Evolutionary conservation across 2,113 vertebrate species (phyloP).

Genomic region (Ciconia stormi): DNA sequence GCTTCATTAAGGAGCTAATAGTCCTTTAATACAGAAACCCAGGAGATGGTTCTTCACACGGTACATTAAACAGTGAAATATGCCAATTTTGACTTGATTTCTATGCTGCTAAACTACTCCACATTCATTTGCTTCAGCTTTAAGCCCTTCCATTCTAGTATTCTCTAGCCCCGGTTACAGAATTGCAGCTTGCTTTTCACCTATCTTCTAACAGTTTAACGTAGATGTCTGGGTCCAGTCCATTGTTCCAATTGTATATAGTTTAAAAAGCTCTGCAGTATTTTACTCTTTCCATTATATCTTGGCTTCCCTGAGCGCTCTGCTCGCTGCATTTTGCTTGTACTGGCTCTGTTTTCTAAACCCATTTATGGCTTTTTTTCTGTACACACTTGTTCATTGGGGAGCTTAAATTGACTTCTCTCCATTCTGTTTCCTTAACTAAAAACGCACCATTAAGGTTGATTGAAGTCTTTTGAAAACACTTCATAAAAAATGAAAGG

Average conservation of each 20-base stretch:
- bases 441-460: slow-evolving; percentile 80
- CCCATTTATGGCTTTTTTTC: slow-evolving; percentile 74
- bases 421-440: slow-evolving; percentile 81
- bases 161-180: slow-evolving; percentile 61
- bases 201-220: slow-evolving; percentile 74
- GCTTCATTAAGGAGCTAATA: slow-evolving; percentile 60
- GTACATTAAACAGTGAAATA: slow-evolving; percentile 72
- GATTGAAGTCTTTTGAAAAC: slow-evolving; percentile 82
- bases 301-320: slow-evolving; percentile 75
- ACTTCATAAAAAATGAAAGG: slow-evolving; percentile 79
- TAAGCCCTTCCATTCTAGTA: slow-evolving; percentile 70
- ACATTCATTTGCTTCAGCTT: slow-evolving; percentile 71
- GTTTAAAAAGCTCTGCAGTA: slow-evolving; percentile 80
- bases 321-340: slow-evolving; percentile 68
- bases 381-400: slow-evolving; percentile 74
- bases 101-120: slow-evolving; percentile 59
- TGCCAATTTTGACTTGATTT: slow-evolving; percentile 74
- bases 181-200: slow-evolving; percentile 77
- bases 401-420: slow-evolving; percentile 83
- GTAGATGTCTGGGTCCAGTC: slow-evolving; percentile 73
- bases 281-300: slow-evolving; percentile 79
- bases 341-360: slow-evolving; percentile 75
- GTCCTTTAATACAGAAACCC: slow-evolving; percentile 59
- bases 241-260: slow-evolving; percentile 80
- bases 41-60: slow-evolving; percentile 62